Conservation (phyloP, 1,140 invertebrate genomes). For the Cataglyphis hispanica region DNA sequence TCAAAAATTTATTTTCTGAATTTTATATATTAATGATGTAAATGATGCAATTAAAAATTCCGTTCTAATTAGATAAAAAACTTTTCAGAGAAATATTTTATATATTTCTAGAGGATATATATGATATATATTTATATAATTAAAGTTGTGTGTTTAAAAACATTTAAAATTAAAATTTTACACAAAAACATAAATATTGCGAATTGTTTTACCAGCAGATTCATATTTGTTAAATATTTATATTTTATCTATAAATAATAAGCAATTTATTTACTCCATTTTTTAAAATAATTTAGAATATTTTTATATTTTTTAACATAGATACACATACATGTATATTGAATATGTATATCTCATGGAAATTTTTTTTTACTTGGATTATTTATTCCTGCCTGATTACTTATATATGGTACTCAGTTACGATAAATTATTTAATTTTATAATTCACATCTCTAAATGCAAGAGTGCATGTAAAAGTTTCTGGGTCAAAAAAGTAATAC, state of each 20-base stretch:
- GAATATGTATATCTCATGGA: no score
- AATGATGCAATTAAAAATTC: not conserved
- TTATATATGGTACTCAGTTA: not conserved
- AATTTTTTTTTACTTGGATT: no score
- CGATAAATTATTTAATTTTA: not conserved
- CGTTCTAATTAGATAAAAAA: not conserved
- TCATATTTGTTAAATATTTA: not conserved
- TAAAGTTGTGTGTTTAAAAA: no score
- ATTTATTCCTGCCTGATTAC: not conserved
- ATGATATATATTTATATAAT: not conserved
- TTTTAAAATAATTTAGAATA: not conserved
- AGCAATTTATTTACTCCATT: not conserved
- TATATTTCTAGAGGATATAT: not conserved
- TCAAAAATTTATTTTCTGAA: not conserved
- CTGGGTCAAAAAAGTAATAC: not conserved
- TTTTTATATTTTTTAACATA: not conserved
- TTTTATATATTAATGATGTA: not conserved
- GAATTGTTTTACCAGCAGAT: not conserved
- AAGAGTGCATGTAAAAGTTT: not conserved
- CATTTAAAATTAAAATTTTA: not conserved
- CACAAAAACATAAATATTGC: not conserved
- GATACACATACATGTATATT: not conserved
- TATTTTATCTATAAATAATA: slow-evolving; percentile 14
- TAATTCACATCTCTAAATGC: not conserved
- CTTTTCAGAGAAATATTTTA: not conserved